A percentile compares a stretch with the other conserved stretches of the same genome.
These are phyloP conservation scores for Reticulitermes speratus DNA, from an alignment of 1,140 invertebrate species.

Conservation along the genomic window DNA sequence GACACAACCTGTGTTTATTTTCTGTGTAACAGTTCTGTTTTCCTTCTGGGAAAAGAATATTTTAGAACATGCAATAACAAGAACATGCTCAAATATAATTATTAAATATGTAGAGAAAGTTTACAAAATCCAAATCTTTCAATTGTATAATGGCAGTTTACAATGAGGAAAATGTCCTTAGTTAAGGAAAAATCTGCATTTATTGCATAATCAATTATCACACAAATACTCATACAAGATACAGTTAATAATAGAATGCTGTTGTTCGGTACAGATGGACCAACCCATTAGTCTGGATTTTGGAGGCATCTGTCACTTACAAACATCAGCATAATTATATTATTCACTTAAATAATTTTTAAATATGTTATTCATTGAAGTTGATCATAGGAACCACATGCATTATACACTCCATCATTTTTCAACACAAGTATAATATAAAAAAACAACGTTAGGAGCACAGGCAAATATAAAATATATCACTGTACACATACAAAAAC, in stretches of 20 bases:
- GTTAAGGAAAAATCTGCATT: not conserved
- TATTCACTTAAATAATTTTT: slow-evolving; percentile 5
- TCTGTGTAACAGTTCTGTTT: too few relatives aligned
- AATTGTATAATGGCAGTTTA: not conserved
- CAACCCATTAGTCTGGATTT: not conserved
- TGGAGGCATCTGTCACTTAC: not conserved
- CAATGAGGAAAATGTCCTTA: not conserved
- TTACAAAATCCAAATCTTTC: not conserved
- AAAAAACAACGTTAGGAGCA: not conserved
- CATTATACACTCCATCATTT: not conserved
- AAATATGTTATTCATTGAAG: not conserved
- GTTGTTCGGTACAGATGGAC: not conserved
- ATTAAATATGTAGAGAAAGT: too few relatives aligned
- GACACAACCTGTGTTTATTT: too few relatives aligned
- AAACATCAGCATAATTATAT: not conserved
- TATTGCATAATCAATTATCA: not conserved
- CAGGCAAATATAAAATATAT: not conserved
- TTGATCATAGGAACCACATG: not conserved
- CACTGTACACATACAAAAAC: not conserved
- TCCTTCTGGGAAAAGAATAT: too few relatives aligned
- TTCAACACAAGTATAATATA: not conserved
- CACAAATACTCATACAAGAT: not conserved
- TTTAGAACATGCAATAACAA: too few relatives aligned
- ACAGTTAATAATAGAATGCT: not conserved
- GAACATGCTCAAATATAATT: too few relatives aligned